Conservation (phyloP, 1,140 invertebrate genomes). For the Hycleus phaleratus region DNA sequence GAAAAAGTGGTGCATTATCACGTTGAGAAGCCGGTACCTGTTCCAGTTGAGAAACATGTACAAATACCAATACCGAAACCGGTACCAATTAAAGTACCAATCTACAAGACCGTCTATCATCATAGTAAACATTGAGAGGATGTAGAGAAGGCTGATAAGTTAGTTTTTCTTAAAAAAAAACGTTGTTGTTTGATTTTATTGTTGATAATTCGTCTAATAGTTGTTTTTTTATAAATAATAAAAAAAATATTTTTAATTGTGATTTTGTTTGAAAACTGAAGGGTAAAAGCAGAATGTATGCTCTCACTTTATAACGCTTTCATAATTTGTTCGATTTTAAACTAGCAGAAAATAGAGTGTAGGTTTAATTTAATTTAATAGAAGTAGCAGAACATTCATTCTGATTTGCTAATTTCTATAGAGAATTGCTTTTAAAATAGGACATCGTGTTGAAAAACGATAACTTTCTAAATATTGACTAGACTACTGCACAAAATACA, state of each 20-base stretch:
- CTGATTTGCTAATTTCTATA: no score
- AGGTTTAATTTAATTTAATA: no score
- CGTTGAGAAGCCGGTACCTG: conserved; percentile 63
- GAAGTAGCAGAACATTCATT: no score
- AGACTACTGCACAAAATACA: no score
- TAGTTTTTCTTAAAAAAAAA: not conserved
- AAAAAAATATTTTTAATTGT: conserved; percentile 10
- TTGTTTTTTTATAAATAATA: conserved; percentile 14
- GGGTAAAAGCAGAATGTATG: no score
- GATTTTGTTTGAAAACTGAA: not conserved
- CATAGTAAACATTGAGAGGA: conserved; percentile 34
- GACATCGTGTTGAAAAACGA: no score
- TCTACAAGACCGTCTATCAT: conserved; percentile 58
- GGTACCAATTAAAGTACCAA: conserved; percentile 65
- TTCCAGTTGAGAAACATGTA: conserved; percentile 63
- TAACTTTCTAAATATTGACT: no score
- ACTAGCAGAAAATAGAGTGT: no score
- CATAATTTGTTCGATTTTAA: no score
- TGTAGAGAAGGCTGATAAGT: conserved; percentile 25
- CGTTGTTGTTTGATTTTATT: not conserved
- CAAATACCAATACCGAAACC: conserved; percentile 63
- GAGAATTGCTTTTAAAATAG: no score
- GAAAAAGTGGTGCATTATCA: conserved; percentile 66
- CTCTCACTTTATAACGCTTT: no score
- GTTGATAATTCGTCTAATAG: not conserved